These are phyloP conservation scores for Apis laboriosa DNA, from an alignment of 1,140 invertebrate genomes.

Conservation along the genomic window DNA sequence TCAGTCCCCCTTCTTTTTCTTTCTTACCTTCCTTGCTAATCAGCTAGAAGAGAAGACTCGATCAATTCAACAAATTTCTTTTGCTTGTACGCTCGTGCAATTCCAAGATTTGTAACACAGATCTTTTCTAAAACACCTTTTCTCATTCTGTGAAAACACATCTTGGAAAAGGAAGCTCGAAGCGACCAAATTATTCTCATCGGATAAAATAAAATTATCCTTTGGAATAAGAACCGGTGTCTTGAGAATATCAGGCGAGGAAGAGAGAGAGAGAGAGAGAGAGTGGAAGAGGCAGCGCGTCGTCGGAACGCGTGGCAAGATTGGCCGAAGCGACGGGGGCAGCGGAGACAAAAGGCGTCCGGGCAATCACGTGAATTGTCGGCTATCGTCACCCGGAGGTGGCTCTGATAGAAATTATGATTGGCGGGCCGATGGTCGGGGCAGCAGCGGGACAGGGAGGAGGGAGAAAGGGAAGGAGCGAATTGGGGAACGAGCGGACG, in stretches of 20 bases:
- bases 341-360: slow-evolving; percentile 76
- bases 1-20: no score
- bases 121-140: no score
- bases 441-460: slow-evolving; percentile 41
- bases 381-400: slow-evolving; percentile 80
- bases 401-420: slow-evolving; percentile 81
- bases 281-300: background rate
- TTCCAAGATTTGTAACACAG: no score
- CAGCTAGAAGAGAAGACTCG: no score
- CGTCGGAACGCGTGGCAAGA: slow-evolving; percentile 58
- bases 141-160: no score
- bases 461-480: slow-evolving; percentile 51
- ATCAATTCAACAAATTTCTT: no score
- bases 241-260: background rate
- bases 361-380: slow-evolving; percentile 75
- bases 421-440: slow-evolving; percentile 75
- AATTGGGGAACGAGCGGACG: slow-evolving; percentile 76
- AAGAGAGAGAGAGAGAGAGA: background rate
- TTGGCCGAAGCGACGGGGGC: slow-evolving; percentile 51
- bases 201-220: no score
- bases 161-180: no score
- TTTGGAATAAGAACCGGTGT: background rate
- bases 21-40: no score
- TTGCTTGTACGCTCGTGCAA: no score
- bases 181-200: no score